Evolutionary conservation across 2,888 invertebrate species (phyloP).

Genomic region (Bombyx huttoni): DNA sequence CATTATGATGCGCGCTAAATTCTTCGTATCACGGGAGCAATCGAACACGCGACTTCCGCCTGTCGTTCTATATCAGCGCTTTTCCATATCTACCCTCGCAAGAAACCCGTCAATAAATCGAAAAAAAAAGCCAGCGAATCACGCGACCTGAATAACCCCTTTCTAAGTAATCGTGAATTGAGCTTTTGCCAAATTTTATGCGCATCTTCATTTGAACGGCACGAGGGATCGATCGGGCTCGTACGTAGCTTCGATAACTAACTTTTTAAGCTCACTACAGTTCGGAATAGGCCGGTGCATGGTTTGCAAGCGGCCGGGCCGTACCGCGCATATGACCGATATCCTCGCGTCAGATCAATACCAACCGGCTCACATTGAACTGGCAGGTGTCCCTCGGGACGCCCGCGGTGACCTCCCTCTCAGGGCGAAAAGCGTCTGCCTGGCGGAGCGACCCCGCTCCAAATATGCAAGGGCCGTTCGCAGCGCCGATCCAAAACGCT

Average conservation of each 20-base stretch:
- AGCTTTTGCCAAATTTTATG: conserved; percentile 51
- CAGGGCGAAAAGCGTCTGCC: conserved; percentile 51
- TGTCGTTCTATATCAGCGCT: neutral
- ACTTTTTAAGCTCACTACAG: conserved; percentile 56
- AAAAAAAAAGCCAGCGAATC: conserved; percentile 18
- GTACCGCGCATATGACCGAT: conserved; percentile 24
- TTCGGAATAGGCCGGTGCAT: conserved; percentile 36
- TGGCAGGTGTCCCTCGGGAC: conserved; percentile 29
- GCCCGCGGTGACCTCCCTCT: conserved; percentile 29
- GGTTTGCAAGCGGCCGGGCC: conserved; percentile 41
- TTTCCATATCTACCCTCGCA: neutral
- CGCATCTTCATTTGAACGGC: conserved; percentile 53
- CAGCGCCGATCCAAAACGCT: conserved; percentile 42
- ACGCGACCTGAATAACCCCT: conserved; percentile 30
- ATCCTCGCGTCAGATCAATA: conserved; percentile 13
- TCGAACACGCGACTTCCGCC: neutral
- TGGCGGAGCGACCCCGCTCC: conserved; percentile 45
- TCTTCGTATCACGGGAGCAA: neutral
- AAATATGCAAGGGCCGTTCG: conserved; percentile 41
- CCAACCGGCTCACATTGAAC: conserved; percentile 14
- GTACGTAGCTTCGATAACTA: conserved; percentile 37
- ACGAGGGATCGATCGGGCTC: conserved; percentile 45
- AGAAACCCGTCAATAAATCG: neutral
- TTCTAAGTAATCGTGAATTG: conserved; percentile 29
- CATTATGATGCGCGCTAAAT: neutral